Base-by-base conservation (phyloP, 2,888 invertebrate species). In the Lochmaea crataegi region DNA sequence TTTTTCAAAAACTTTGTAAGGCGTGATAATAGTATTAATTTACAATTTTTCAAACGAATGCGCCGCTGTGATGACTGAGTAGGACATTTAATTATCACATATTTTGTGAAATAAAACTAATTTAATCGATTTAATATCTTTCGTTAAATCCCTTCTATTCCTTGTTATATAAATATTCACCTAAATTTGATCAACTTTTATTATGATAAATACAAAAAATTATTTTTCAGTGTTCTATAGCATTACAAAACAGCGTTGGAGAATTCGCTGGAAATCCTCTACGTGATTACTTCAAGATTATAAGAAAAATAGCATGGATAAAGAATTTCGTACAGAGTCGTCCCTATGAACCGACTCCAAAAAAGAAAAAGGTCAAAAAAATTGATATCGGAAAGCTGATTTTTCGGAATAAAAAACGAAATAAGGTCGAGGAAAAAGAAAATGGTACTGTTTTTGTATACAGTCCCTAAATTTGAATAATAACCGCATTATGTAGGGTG, bases 171-270 rank as follows among this genome's bases (percentile, higher is more conserved):
- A 5, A 32, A 32, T 32, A 32, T 32, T 32, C 4, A 3, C 26
- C 26, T 32, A 32, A 32, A 3, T 5, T 22, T 1, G 22, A 22
- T 22, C 1, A 22, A 22, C 1, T 22, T 22, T 22, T 2, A 22
- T 2, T 5, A 9, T 7, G 1, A 38, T 38, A 7, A 38, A 32
- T 32, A 32, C 22, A 58, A 58, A 26, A 32, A 11, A 6, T 26
- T 2, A 16, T 41, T 63, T 42, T 63, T 42, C 11, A 63, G 61
- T 63, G 61, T 11, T 63, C 61, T 11, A 63, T 63, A 42, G 86
- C 86, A 0, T 86, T 86, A 26, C 85, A 86, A 77, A 86, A 86
- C 71, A 85, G 85, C 72, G 76, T 87, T 4, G 87, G 86, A 0
- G 82, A 83, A 72, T 75, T 85, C 67, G 84, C 86, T 6, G 87